A percentile compares a stretch with the other conserved stretches of the same genome.
Evolutionary conservation across 2,888 invertebrate species (phyloP).

Genomic region (Eurytoma californica): DNA sequence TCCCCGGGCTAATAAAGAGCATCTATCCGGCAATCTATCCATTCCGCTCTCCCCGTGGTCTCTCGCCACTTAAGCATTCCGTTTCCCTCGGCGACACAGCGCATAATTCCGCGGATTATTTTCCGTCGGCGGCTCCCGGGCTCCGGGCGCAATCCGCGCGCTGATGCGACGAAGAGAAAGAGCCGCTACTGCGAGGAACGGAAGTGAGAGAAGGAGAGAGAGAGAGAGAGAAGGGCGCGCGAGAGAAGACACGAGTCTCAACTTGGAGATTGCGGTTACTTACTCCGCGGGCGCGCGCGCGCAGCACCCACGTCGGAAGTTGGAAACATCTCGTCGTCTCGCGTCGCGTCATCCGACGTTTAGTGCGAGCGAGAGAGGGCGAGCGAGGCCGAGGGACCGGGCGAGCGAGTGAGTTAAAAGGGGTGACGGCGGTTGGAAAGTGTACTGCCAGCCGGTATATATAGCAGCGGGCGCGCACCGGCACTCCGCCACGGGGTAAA

Average conservation of each 20-base stretch:
- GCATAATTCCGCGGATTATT: conserved; percentile 40
- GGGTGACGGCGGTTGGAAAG: conserved; percentile 29
- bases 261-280: conserved; percentile 52
- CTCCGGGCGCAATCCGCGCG: neutral
- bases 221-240: neutral
- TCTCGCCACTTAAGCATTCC: neutral
- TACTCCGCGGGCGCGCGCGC: conserved; percentile 10
- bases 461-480: neutral
- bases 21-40: conserved; percentile 12
- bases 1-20: conserved; percentile 20
- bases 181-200: no score
- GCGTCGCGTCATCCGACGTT: conserved; percentile 46
- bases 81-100: conserved; percentile 4
- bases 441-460: conserved; percentile 10
- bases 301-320: conserved; percentile 41
- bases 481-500: neutral
- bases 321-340: conserved; percentile 51
- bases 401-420: conserved; percentile 13
- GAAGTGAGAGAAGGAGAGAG: no score
- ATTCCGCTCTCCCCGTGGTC: neutral
- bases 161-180: neutral
- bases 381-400: neutral
- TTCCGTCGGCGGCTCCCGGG: conserved; percentile 13
- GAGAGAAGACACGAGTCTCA: conserved; percentile 40
- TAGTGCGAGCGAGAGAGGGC: conserved; percentile 35